Evolutionary conservation across 2,113 vertebrate species (phyloP).

Genomic region (Meleagris gallopavo): DNA sequence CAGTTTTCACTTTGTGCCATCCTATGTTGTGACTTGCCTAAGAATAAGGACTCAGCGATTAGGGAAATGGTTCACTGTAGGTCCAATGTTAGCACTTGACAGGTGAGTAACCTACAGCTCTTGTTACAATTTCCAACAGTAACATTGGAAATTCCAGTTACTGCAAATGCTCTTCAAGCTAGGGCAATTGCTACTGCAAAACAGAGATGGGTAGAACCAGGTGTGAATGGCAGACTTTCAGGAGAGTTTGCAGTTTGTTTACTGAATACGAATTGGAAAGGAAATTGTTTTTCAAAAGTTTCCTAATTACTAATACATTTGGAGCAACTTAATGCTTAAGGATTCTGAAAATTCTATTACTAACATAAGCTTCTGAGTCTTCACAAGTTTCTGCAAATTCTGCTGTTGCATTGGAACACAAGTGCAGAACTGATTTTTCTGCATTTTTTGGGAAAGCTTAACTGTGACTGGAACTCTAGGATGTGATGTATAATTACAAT

Average conservation of each 20-base stretch:
- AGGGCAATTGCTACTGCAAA: neutral
- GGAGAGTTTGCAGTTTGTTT: neutral
- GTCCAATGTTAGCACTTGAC: neutral
- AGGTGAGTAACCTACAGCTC: neutral
- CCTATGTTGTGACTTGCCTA: neutral
- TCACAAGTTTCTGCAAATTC: neutral
- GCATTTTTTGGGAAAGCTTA: neutral
- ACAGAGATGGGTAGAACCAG: neutral
- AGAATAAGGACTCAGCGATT: neutral
- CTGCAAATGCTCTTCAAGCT: neutral
- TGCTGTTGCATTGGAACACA: neutral
- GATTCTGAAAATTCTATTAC: neutral
- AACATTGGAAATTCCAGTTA: slow-evolving; percentile 12
- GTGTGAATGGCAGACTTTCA: neutral
- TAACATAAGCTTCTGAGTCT: neutral
- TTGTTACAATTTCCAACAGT: neutral
- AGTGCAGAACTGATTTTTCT: neutral
- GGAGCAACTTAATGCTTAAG: neutral
- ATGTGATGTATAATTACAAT: neutral
- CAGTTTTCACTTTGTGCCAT: neutral
- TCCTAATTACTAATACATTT: neutral
- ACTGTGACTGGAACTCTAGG: neutral
- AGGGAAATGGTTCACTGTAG: neutral
- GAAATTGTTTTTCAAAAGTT: neutral
- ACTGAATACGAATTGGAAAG: neutral